These are phyloP conservation scores for Neotoxoptera formosana DNA, from an alignment of 1,140 invertebrate genomes.

Conservation along the genomic window DNA sequence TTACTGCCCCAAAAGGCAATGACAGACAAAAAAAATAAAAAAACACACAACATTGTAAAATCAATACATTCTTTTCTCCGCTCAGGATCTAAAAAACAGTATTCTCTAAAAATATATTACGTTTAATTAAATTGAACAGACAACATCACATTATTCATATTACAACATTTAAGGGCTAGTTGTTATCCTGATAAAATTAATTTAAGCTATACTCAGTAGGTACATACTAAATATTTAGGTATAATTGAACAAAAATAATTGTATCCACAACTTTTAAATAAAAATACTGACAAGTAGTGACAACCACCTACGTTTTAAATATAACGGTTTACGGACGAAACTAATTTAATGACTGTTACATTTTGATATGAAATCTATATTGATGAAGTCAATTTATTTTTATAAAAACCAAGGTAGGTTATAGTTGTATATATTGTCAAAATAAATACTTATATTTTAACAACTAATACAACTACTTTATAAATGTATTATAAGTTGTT, in stretches of 20 bases:
- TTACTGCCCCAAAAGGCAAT: no score
- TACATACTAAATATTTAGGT: background rate
- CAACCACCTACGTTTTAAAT: background rate
- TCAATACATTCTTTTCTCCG: no score
- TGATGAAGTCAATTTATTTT: background rate
- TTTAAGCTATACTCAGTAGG: background rate
- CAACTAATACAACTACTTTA: background rate
- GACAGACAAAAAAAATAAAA: no score
- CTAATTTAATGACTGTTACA: background rate
- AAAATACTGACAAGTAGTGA: background rate
- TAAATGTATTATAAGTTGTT: no score
- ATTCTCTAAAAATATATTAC: background rate
- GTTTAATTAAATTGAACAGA: background rate
- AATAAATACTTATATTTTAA: constrained; percentile 10
- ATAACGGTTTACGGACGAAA: background rate
- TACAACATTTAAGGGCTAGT: background rate
- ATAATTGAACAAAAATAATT: background rate
- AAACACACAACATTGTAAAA: no score
- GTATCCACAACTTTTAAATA: background rate
- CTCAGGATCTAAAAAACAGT: no score
- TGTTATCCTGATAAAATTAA: background rate
- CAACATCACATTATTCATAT: background rate
- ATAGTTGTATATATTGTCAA: background rate
- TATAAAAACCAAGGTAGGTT: background rate
- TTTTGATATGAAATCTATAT: background rate